Percentiles rank a stretch among this genome's conserved stretches.
These are phyloP conservation scores for Blastobasis adustella DNA, from an alignment of 2,888 invertebrate species.

Conservation along the genomic window DNA sequence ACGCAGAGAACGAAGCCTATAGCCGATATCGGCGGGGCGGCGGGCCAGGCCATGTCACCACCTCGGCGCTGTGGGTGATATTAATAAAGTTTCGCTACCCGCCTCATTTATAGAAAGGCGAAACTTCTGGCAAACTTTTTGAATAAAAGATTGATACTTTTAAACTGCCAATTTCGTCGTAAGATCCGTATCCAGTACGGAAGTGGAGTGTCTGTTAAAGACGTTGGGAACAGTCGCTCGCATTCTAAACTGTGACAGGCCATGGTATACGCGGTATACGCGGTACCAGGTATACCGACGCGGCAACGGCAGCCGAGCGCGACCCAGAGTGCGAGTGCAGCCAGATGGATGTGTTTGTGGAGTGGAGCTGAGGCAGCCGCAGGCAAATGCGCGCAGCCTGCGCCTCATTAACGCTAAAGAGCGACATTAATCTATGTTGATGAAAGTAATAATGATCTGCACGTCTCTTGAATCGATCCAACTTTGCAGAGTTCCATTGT, in stretches of 20 bases:
- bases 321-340: not conserved
- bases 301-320: too few relatives aligned
- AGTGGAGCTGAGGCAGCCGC: conserved; percentile 29
- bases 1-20: too few relatives aligned
- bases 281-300: too few relatives aligned
- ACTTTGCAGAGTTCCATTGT: not conserved
- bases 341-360: conserved; percentile 3
- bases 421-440: conserved; percentile 54
- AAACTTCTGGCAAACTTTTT: conserved; percentile 5
- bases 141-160: conserved; percentile 14
- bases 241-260: too few relatives aligned
- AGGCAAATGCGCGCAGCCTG: conserved; percentile 48
- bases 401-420: conserved; percentile 59
- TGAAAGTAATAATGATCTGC: conserved; percentile 49
- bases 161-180: conserved; percentile 6
- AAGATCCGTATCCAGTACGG: too few relatives aligned
- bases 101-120: conserved; percentile 12
- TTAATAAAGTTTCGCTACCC: conserved; percentile 38
- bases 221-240: too few relatives aligned
- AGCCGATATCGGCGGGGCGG: too few relatives aligned
- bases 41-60: not conserved
- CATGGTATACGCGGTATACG: too few relatives aligned
- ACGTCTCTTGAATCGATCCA: conserved; percentile 29
- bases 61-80: conserved; percentile 17
- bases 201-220: too few relatives aligned